phyloP scores from a whole-genome alignment of 2,113 vertebrate genomes.

The Phylloscopus whistleri region DNA sequence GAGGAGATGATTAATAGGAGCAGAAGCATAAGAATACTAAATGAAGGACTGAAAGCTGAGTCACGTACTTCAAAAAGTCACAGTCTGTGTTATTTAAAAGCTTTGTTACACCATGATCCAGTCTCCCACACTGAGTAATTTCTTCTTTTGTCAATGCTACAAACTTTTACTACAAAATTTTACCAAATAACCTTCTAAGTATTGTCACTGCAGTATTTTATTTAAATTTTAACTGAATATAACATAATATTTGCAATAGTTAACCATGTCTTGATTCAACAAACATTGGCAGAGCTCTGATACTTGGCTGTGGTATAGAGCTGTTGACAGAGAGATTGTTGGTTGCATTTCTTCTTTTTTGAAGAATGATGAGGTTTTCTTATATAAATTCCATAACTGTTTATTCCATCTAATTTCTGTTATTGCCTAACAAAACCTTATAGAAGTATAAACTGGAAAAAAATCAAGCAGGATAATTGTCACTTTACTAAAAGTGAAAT shows the following conservation, averaged over 20 bases:
- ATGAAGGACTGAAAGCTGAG: slow-evolving; percentile 19
- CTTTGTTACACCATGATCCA: neutral
- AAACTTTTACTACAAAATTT: neutral
- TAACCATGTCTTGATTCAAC: neutral
- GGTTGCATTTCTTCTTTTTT: neutral
- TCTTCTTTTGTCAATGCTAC: neutral
- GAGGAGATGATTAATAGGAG: slow-evolving; percentile 6
- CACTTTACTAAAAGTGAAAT: neutral
- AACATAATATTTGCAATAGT: neutral
- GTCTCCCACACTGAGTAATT: neutral
- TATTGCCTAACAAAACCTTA: neutral
- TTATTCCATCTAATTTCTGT: neutral
- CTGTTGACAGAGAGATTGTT: neutral
- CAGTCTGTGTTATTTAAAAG: neutral
- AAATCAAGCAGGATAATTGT: neutral
- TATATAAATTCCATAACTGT: neutral
- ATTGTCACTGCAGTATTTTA: neutral
- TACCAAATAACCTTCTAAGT: neutral
- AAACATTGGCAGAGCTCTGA: neutral
- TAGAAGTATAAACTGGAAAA: neutral
- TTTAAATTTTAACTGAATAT: neutral
- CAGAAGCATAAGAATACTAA: neutral
- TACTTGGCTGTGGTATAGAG: neutral
- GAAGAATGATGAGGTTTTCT: neutral
- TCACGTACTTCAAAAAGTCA: slow-evolving; percentile 12